phyloP scores from a whole-genome alignment of 2,888 invertebrate genomes.

The Heteromyza rotundicornis region DNA sequence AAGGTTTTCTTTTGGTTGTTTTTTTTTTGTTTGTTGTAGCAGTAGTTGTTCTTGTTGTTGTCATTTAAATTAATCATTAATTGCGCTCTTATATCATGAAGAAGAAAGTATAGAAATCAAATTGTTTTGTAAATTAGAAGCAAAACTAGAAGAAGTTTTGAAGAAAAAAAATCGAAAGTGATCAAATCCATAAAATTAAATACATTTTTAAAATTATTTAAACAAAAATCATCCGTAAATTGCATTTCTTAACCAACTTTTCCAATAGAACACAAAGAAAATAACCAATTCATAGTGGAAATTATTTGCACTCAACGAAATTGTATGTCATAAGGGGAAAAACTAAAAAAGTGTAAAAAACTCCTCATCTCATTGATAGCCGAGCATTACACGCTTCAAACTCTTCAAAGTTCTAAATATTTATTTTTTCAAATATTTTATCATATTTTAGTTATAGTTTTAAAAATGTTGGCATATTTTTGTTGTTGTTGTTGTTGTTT shows the following conservation, averaged over 20 bases:
- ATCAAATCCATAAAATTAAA: neutral
- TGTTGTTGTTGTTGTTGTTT: constrained; percentile 11
- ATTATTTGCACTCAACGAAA: no score
- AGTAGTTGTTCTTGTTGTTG: neutral
- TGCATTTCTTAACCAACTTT: constrained; percentile 44
- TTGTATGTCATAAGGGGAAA: constrained; percentile 21
- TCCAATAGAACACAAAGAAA: constrained; percentile 39
- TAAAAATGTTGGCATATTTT: neutral
- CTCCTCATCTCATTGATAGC: constrained; percentile 51
- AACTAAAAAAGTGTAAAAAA: constrained; percentile 46
- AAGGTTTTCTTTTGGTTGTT: neutral
- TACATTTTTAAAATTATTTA: neutral
- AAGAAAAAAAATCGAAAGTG: neutral
- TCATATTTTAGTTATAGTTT: constrained; percentile 6
- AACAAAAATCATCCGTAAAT: neutral
- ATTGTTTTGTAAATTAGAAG: constrained; percentile 4
- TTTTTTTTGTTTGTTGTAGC: neutral
- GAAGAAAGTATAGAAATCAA: neutral
- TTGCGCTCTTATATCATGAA: constrained; percentile 48
- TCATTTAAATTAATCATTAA: neutral
- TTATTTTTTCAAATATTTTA: neutral
- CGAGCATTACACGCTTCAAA: constrained; percentile 59
- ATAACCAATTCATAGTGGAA: no score
- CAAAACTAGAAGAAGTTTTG: neutral
- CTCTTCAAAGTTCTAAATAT: constrained; percentile 55